Conservation (phyloP, 2,113 vertebrate genomes). For the Sapayoa aenigma region DNA sequence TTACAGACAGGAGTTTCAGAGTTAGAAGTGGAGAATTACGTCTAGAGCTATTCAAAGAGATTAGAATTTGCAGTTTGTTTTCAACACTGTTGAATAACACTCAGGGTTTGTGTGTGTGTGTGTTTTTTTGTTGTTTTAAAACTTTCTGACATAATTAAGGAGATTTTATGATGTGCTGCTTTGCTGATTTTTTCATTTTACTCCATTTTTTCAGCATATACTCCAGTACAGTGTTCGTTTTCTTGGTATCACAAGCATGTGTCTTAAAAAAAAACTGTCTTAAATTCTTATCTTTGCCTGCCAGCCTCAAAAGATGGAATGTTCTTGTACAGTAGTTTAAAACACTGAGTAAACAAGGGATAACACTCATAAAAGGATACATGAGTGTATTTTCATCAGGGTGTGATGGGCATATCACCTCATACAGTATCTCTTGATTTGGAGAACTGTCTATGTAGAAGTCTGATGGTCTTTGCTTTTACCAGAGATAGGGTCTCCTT, state of each 20-base stretch:
- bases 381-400: not conserved
- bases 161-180: not conserved
- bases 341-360: slow-evolving; percentile 4
- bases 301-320: not conserved
- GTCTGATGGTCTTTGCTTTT: not conserved
- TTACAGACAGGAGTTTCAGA: not conserved
- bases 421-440: not conserved
- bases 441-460: not conserved
- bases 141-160: slow-evolving; percentile 17
- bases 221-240: not conserved
- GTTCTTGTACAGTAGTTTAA: not conserved
- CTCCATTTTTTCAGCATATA: not conserved
- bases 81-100: not conserved
- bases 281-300: not conserved
- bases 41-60: not conserved
- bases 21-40: slow-evolving; percentile 7
- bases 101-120: not conserved
- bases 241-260: not conserved
- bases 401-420: not conserved
- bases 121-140: slow-evolving; percentile 1
- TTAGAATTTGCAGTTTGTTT: slow-evolving; percentile 13
- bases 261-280: not conserved
- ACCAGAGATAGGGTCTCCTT: not conserved
- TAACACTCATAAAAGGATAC: not conserved
- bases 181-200: not conserved